phyloP scores from a whole-genome alignment of 2,797 vertebrate species.

The Sebastolobus alascanus region DNA sequence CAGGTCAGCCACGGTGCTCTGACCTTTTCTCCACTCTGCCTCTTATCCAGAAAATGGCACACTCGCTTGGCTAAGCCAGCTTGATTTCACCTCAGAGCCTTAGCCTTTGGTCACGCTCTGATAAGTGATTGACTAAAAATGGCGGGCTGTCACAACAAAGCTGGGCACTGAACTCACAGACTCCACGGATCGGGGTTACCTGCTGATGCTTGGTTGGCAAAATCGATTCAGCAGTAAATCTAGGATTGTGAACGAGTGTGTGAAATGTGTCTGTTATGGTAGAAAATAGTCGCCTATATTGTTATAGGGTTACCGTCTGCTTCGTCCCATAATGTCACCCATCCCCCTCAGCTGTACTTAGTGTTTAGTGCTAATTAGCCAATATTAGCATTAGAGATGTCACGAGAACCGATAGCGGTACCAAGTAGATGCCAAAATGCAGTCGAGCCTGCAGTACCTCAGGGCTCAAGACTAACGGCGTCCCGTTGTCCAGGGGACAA shows the following conservation, averaged over 20 bases:
- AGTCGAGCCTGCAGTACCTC: no score
- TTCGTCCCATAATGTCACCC: no score
- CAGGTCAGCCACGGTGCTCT: conserved; percentile 55
- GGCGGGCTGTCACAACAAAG: conserved; percentile 42
- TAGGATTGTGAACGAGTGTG: background rate
- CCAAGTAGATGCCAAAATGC: no score
- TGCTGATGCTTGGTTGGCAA: conserved; percentile 34
- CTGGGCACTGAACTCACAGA: conserved; percentile 29
- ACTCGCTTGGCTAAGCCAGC: conserved; percentile 44
- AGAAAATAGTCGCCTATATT: background rate
- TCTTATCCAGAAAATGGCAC: conserved; percentile 54
- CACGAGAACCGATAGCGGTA: no score
- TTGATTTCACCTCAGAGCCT: conserved; percentile 58
- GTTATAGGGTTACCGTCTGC: background rate
- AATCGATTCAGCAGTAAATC: conserved; percentile 29
- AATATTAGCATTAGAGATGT: no score
- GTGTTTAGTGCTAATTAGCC: background rate
- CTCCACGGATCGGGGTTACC: conserved; percentile 31
- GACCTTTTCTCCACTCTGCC: conserved; percentile 47
- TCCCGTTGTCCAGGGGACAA: no score
- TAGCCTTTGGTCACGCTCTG: conserved; percentile 60
- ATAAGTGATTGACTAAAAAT: conserved; percentile 62
- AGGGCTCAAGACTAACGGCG: no score
- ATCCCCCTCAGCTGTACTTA: background rate
- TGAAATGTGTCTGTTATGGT: conserved; percentile 8